These are phyloP conservation scores for Drosophila bipectinata DNA, from an alignment of 1,140 invertebrate species.

Conservation along the genomic window DNA sequence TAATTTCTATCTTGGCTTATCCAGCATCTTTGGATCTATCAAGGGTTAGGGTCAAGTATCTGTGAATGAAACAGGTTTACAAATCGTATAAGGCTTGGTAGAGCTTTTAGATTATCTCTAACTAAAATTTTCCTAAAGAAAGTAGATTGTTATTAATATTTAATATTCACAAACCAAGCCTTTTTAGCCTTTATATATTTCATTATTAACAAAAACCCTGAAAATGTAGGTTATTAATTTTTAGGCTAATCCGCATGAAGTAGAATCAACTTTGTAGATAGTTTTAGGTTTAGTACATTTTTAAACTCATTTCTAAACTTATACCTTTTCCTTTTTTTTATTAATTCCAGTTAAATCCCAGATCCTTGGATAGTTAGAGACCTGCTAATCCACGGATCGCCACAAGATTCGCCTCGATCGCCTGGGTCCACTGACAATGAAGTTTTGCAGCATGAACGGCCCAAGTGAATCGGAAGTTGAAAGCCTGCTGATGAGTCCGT, in stretches of 20 bases:
- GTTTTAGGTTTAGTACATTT: neutral
- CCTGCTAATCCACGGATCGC: constrained; percentile 18
- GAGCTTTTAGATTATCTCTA: neutral
- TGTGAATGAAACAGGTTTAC: neutral
- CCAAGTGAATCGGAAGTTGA: constrained; percentile 84
- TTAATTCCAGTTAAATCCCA: constrained; percentile 9
- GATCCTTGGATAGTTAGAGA: constrained; percentile 20
- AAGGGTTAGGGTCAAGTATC: neutral
- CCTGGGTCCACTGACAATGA: constrained; percentile 82
- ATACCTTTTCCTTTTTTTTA: neutral
- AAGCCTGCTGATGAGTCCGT: constrained; percentile 84
- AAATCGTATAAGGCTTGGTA: neutral
- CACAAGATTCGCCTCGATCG: constrained; percentile 47
- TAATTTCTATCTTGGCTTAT: constrained; percentile 8
- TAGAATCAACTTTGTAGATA: neutral
- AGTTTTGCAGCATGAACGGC: constrained; percentile 85
- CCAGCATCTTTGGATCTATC: neutral
- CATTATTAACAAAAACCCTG: too few species aligned
- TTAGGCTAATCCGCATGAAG: neutral
- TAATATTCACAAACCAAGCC: too few species aligned
- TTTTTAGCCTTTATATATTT: too few species aligned
- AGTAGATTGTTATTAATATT: too few species aligned
- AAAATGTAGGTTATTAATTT: too few species aligned
- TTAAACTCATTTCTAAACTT: neutral
- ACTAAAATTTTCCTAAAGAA: too few species aligned